Conservation (phyloP, 2,888 invertebrate genomes). For the Chalcosyrphus nemorum region DNA sequence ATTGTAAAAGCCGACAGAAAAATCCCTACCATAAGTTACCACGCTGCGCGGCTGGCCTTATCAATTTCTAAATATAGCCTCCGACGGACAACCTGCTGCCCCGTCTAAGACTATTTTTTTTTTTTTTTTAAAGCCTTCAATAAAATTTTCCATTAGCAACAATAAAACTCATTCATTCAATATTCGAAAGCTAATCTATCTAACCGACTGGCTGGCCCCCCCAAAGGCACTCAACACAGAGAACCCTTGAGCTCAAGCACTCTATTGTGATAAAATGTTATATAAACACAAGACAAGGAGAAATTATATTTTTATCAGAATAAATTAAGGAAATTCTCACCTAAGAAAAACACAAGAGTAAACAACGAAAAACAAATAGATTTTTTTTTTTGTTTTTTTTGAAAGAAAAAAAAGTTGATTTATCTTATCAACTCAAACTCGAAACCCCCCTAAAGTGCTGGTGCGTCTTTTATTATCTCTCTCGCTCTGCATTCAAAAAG, state of each 20-base stretch:
- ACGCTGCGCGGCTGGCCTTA: neutral
- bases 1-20: neutral
- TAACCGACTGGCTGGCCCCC: neutral
- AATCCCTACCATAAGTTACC: neutral
- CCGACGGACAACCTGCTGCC: neutral
- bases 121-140: neutral
- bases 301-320: neutral
- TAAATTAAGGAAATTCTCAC: neutral
- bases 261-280: neutral
- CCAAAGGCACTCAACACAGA: neutral
- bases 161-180: slow-evolving; percentile 8
- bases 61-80: neutral
- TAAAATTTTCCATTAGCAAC: slow-evolving; percentile 24
- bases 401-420: neutral
- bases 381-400: too few relatives aligned
- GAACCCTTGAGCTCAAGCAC: neutral
- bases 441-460: neutral
- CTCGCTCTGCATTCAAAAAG: neutral
- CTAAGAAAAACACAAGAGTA: neutral
- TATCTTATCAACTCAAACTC: neutral
- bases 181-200: neutral
- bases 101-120: too few relatives aligned
- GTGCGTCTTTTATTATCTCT: neutral
- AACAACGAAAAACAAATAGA: neutral
- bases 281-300: neutral